Percentiles rank a stretch among this genome's conserved stretches.
phyloP scores from a whole-genome alignment of 2,888 invertebrate genomes.

The Hecatera dysodea region DNA sequence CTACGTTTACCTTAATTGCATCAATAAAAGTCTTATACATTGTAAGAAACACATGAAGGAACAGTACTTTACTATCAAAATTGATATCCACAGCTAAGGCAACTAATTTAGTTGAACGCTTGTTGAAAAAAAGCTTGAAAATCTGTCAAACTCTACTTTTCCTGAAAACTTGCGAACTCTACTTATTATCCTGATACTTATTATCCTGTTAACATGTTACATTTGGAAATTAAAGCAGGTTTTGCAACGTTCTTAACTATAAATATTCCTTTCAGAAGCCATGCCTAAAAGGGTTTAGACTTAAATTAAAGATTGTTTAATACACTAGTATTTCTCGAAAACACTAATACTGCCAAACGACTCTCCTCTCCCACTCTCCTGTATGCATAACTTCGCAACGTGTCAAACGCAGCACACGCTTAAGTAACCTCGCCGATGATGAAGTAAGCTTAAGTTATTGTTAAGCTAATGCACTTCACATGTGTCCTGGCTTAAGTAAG shows the following conservation, averaged over 20 bases:
- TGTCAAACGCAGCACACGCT: constrained; percentile 70
- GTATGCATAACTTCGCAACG: constrained; percentile 30
- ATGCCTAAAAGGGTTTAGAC: not conserved
- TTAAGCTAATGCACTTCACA: constrained; percentile 74
- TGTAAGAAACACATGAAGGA: not conserved
- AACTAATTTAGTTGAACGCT: not conserved
- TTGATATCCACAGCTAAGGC: not conserved
- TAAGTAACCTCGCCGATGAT: constrained; percentile 71
- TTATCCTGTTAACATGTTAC: no score
- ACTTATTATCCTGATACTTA: no score
- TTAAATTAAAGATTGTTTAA: not conserved
- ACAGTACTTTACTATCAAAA: not conserved
- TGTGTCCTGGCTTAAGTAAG: constrained; percentile 62
- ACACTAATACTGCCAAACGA: not conserved
- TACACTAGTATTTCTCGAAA: not conserved
- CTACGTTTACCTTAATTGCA: not conserved
- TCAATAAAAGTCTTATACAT: not conserved
- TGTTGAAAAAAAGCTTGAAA: no score
- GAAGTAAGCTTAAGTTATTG: constrained; percentile 78
- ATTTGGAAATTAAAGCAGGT: not conserved
- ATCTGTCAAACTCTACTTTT: not conserved
- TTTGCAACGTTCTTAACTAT: no score
- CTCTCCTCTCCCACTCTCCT: constrained; percentile 12
- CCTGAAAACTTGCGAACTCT: no score
- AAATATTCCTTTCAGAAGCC: no score